These are phyloP conservation scores for Gymnodraco acuticeps DNA, from an alignment of 2,797 vertebrate genomes.

Conservation along the genomic window DNA sequence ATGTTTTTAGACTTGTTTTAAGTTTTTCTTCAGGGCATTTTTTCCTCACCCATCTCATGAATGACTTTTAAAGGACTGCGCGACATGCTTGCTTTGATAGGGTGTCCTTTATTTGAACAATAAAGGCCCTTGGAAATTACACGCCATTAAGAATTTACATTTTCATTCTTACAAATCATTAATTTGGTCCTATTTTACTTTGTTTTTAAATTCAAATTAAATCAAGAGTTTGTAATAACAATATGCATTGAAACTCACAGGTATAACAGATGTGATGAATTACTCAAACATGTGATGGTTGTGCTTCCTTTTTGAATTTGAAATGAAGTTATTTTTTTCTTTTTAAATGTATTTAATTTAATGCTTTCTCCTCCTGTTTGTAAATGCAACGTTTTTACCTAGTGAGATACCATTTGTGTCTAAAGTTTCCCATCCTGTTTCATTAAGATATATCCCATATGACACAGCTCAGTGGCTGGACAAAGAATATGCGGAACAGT, in stretches of 20 bases:
- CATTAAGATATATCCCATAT: constrained; percentile 33
- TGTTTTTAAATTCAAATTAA: constrained; percentile 60
- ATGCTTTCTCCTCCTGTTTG: constrained; percentile 55
- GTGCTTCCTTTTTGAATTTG: constrained; percentile 64
- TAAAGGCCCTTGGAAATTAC: constrained; percentile 37
- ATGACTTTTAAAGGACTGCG: constrained; percentile 39
- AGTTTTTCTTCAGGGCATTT: constrained; percentile 43
- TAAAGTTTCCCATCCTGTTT: constrained; percentile 32
- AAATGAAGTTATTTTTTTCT: constrained; percentile 51
- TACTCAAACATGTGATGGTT: constrained; percentile 49
- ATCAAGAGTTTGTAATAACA: constrained; percentile 55
- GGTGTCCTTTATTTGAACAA: constrained; percentile 36
- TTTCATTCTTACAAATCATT: constrained; percentile 44
- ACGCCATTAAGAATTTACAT: constrained; percentile 11
- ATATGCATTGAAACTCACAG: constrained; percentile 61
- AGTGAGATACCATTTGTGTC: constrained; percentile 42
- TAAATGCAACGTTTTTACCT: constrained; percentile 53
- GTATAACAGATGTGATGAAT: constrained; percentile 60
- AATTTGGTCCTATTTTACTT: constrained; percentile 45
- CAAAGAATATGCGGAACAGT: not conserved
- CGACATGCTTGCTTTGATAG: constrained; percentile 14
- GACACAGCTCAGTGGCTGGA: constrained; percentile 59
- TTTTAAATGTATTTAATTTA: constrained; percentile 77
- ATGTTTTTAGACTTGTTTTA: constrained; percentile 28
- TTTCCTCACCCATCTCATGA: constrained; percentile 30